Base-by-base conservation (phyloP, 2,888 invertebrate species). In the Andrena bicolor region DNA sequence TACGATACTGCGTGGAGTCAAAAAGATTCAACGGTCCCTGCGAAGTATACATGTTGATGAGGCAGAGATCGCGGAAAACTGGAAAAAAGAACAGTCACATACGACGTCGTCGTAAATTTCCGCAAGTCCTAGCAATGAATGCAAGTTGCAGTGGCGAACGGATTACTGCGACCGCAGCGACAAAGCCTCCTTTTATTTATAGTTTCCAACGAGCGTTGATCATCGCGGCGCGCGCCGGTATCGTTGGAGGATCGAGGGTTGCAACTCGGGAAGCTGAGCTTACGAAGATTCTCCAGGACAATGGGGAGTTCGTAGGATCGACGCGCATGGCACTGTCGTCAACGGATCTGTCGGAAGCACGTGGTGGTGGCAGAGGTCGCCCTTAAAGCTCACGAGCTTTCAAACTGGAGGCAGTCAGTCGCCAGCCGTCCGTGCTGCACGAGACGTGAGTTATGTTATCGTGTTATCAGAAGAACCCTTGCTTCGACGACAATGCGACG, bases 391-490 rank as follows among this genome's bases (percentile, higher is more conserved):
- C 51, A 90, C 90, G 86, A 89, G 92, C 89, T 89, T 89, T 89
- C 89, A 84, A 91, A 90, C 86, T 86, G 77, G 65, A 76, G 86
- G 86, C 85, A 90, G 90, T 90, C 91, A 91, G 92, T 92, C 89
- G 89, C 84, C 91, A 88, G 86, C 90, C 90, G 92, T 86, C 91
- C 89, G 90, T 88, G 84, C 81, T 79, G 78, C 86, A 86, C 82
- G 83, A 89, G 82, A 76, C 84, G 87, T 88, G 86, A 86, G 85
- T 88, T 87, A 84, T 80, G 77, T 86, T 73, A 58, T 81, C 61
- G 76, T 61, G 80, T 63, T 28, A 49, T 30, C 20, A 20, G 6
- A 30, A 5, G 0, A 32, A 8, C 16, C 41, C n/a, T 53, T 48
- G 20, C 7, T 13, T 48, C 2, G 7, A 35, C 35, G 1, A 49